Base-by-base conservation (phyloP, 2,113 vertebrate genomes). In the Chitala chitala region DNA sequence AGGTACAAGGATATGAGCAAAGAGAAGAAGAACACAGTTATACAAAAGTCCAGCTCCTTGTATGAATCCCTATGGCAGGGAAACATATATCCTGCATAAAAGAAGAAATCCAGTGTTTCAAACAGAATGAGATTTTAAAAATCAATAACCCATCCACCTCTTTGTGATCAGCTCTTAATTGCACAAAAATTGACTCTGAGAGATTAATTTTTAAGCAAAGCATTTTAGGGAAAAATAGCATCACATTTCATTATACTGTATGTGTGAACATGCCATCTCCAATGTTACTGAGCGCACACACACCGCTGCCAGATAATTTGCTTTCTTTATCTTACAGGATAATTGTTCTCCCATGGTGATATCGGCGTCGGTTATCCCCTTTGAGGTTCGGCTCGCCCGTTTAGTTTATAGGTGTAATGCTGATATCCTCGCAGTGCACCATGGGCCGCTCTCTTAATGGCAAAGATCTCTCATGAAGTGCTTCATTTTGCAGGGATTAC, bases 381-480 rank as follows among this genome's bases (percentile, higher is more conserved):
- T n/a, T n/a, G n/a, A n/a, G n/a, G n/a, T n/a, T n/a, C n/a, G n/a
- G n/a, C n/a, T n/a, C n/a, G n/a, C n/a, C n/a, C n/a, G 33, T 44
- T 6, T 48, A 5, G n/a, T 12, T 68, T 68, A 42, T 42, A 68
- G 42, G 42, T 48, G n/a, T 48, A 29, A 48, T 42, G 22, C 38
- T 48, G 42, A 26, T 68, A 68, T 8, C 20, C 42, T 68, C 64
- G 26, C 64, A 68, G 64, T 29, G 26, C 46, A 24, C 64, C 44
- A 2, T 68, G 42, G 46, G 64, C 38, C 40, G 26, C 46, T 46
- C 22, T 24, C 10, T 26, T 68, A 68, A 68, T 48, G 42, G 42
- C 40, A 46, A 68, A 48, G 20, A 38, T 68, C 64, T 48, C 42
- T 42, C 64, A 68, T 68, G 64, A 68, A 68, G 64, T 22, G 40